These are phyloP conservation scores for Heliconius charithonia DNA, from an alignment of 2,888 invertebrate species.

Conservation along the genomic window DNA sequence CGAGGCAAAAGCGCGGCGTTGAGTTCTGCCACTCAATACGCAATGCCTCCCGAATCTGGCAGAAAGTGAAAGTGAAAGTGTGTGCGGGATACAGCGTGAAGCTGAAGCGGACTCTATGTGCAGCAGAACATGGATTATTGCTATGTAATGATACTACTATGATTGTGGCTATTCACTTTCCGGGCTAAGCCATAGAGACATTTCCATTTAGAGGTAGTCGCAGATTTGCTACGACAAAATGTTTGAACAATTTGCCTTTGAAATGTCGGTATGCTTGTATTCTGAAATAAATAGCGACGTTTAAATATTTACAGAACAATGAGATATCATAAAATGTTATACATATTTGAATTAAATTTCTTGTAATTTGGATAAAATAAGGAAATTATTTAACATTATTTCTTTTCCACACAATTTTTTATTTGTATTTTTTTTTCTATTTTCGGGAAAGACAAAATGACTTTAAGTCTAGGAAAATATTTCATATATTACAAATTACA, in stretches of 20 bases:
- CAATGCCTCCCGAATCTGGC: too few relatives aligned
- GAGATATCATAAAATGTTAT: constrained; percentile 5
- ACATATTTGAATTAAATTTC: not conserved
- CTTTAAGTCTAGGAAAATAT: too few relatives aligned
- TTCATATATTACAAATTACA: too few relatives aligned
- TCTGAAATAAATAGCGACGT: constrained; percentile 24
- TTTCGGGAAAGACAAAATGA: too few relatives aligned
- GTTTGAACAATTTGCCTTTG: constrained; percentile 24
- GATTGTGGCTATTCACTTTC: constrained; percentile 17
- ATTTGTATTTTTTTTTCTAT: too few relatives aligned
- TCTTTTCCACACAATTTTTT: too few relatives aligned
- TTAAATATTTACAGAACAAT: constrained; percentile 25
- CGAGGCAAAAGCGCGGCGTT: too few relatives aligned
- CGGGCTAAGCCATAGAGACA: not conserved
- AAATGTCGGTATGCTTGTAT: constrained; percentile 19
- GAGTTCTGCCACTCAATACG: too few relatives aligned
- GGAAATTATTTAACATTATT: not conserved
- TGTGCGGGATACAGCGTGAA: too few relatives aligned
- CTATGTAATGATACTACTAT: not conserved
- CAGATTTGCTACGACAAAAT: constrained; percentile 21
- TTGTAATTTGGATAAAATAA: not conserved
- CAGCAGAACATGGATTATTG: not conserved
- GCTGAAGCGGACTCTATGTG: too few relatives aligned
- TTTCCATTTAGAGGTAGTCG: constrained; percentile 26
- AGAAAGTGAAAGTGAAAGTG: too few relatives aligned